These are phyloP conservation scores for human (Homo sapiens) DNA, from an alignment of 2,113 vertebrate genomes.

Conservation along the genomic window DNA sequence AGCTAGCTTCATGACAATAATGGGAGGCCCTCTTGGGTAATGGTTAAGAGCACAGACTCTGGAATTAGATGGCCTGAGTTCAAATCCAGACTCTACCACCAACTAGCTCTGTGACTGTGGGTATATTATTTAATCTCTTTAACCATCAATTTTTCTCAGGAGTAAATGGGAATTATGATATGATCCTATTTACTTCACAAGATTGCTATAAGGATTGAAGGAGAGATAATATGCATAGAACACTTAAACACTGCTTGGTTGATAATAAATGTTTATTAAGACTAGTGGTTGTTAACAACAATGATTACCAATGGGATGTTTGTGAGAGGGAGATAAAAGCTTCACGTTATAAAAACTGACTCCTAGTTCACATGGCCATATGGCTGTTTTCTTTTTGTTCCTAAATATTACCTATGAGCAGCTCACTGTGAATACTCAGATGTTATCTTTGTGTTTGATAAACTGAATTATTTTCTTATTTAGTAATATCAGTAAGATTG, in stretches of 20 bases:
- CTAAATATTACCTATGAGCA: neutral
- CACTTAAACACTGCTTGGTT: neutral
- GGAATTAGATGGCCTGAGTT: neutral
- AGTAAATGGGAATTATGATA: neutral
- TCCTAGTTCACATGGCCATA: neutral
- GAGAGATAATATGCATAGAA: neutral
- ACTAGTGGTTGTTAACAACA: neutral
- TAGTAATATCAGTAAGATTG: neutral
- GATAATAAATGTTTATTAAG: neutral
- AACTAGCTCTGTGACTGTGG: neutral
- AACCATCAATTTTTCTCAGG: neutral
- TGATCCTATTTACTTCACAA: neutral
- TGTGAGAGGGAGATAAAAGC: neutral
- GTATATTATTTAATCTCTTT: neutral
- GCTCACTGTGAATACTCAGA: neutral
- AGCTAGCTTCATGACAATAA: neutral
- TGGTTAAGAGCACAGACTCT: neutral
- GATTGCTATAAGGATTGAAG: neutral
- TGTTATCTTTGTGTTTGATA: neutral
- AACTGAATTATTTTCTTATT: neutral
- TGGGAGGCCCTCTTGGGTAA: neutral
- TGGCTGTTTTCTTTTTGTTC: neutral
- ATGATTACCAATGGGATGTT: neutral
- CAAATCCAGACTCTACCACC: neutral
- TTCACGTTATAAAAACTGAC: neutral